These are phyloP conservation scores for Nemotelus pantherinus DNA, from an alignment of 2,888 invertebrate species.

Conservation along the genomic window DNA sequence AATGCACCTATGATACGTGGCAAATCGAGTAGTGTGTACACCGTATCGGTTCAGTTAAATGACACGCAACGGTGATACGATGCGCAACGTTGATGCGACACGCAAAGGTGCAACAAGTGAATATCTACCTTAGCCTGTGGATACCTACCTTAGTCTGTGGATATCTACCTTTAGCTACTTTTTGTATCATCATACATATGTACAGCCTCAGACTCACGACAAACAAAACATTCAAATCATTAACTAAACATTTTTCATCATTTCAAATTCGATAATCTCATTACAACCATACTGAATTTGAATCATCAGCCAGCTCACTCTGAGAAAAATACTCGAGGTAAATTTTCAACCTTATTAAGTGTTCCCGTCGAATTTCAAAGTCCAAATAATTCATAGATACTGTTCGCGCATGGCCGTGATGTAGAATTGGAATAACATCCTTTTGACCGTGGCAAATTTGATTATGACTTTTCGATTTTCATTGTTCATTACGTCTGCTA, in stretches of 20 bases:
- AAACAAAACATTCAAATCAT: neutral
- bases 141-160: no score
- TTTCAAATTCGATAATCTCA: slow-evolving; percentile 32
- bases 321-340: neutral
- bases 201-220: neutral
- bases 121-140: no score
- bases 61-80: no score
- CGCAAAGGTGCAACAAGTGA: no score
- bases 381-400: neutral
- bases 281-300: slow-evolving; percentile 14
- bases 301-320: no score
- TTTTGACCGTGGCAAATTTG: slow-evolving; percentile 48
- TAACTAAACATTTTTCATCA: neutral
- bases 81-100: no score
- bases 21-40: no score
- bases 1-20: no score
- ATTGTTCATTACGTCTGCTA: slow-evolving; percentile 37
- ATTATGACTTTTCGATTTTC: slow-evolving; percentile 48
- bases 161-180: no score
- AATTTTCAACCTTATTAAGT: slow-evolving; percentile 12
- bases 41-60: no score
- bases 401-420: no score
- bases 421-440: slow-evolving; percentile 16
- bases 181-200: neutral
- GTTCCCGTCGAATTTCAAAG: neutral